A percentile compares a stretch with the other conserved stretches of the same genome.
phyloP scores from a whole-genome alignment of 2,797 vertebrate genomes.

The Lacerta agilis region DNA sequence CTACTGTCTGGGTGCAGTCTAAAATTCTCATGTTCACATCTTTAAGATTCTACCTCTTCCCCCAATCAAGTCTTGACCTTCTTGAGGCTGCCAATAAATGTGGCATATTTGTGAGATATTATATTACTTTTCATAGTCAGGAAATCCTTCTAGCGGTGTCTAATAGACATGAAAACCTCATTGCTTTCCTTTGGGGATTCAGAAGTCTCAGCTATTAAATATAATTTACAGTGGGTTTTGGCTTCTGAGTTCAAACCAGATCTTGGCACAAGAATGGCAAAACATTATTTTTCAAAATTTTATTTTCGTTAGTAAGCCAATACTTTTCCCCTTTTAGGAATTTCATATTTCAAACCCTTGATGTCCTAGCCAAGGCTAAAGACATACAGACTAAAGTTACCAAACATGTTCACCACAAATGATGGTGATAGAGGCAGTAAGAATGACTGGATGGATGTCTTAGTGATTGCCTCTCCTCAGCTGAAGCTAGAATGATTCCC shows the following conservation, averaged over 20 bases:
- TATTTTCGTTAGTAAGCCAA: slow-evolving; percentile 31
- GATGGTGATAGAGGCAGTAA: not conserved
- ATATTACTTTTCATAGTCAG: slow-evolving; percentile 30
- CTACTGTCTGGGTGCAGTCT: not conserved
- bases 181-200: slow-evolving; percentile 28
- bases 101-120: slow-evolving; percentile 10
- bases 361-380: slow-evolving; percentile 19
- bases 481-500: not conserved
- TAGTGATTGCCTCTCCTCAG: not conserved
- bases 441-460: not conserved
- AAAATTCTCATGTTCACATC: not conserved
- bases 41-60: not conserved
- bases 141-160: slow-evolving; percentile 29
- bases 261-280: slow-evolving; percentile 16
- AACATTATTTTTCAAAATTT: slow-evolving; percentile 24
- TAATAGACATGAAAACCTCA: slow-evolving; percentile 32
- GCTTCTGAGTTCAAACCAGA: slow-evolving; percentile 29
- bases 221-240: slow-evolving; percentile 44
- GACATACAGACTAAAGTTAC: slow-evolving; percentile 5
- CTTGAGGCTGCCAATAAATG: slow-evolving; percentile 15
- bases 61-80: slow-evolving; percentile 17
- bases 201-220: slow-evolving; percentile 33
- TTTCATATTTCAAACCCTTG: slow-evolving; percentile 16
- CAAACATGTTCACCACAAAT: slow-evolving; percentile 17
- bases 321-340: slow-evolving; percentile 18